phyloP scores from a whole-genome alignment of 2,797 vertebrate species.

The Lemur catta region DNA sequence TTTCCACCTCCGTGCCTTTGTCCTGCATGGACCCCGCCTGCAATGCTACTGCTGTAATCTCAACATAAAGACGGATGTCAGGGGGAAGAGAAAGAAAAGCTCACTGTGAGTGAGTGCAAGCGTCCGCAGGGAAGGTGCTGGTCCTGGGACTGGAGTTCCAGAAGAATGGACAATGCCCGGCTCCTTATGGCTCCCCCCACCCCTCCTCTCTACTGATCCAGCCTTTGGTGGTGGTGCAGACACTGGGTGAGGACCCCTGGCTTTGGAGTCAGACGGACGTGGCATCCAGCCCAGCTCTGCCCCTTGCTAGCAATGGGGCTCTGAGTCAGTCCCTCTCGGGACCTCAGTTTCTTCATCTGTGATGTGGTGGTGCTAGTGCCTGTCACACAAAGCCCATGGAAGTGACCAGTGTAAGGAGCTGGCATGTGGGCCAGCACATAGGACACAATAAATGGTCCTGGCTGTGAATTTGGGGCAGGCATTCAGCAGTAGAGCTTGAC shows the following conservation, averaged over 20 bases:
- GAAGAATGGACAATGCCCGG: fast-evolving
- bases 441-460: fast-evolving
- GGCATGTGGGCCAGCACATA: fast-evolving
- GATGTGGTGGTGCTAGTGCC: neutral
- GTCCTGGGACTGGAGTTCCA: fast-evolving
- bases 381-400: neutral
- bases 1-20: neutral
- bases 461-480: neutral
- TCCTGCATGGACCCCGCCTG: neutral
- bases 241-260: neutral
- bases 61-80: neutral
- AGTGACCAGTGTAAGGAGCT: neutral
- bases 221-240: neutral
- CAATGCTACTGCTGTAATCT: fast-evolving
- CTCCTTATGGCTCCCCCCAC: neutral
- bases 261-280: neutral
- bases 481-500: too few relatives aligned
- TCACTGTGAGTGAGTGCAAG: neutral
- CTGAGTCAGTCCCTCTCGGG: neutral
- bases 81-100: neutral
- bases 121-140: fast-evolving
- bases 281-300: neutral
- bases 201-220: neutral
- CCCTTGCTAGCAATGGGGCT: neutral
- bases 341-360: neutral